These are phyloP conservation scores for Hylaeus anthracinus DNA, from an alignment of 1,140 invertebrate genomes.

Conservation along the genomic window DNA sequence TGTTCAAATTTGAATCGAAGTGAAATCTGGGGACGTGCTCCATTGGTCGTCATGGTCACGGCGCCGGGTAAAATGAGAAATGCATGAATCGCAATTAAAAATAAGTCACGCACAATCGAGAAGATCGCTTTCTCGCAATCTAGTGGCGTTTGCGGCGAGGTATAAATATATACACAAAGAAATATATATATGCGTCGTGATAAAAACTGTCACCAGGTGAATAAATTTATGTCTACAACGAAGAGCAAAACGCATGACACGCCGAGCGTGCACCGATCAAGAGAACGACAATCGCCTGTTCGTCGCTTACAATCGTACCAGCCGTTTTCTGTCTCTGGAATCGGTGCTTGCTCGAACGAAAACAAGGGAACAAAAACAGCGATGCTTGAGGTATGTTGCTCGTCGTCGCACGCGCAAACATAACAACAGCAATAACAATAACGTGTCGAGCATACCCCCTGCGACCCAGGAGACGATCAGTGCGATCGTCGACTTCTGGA, in stretches of 20 bases:
- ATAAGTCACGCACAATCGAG: slow-evolving; percentile 46
- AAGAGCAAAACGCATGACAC: slow-evolving; percentile 6
- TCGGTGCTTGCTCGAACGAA: slow-evolving; percentile 53
- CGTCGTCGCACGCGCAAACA: slow-evolving; percentile 42
- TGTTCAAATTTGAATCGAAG: background rate
- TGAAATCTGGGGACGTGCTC: background rate
- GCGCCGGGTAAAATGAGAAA: slow-evolving; percentile 2
- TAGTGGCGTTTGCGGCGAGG: slow-evolving; percentile 24
- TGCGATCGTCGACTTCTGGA: too few species aligned
- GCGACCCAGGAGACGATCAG: slow-evolving; percentile 27
- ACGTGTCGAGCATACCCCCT: slow-evolving; percentile 25
- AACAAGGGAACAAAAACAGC: background rate
- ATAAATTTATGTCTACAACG: slow-evolving; percentile 36
- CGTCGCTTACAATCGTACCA: background rate
- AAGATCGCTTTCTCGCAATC: slow-evolving; percentile 31
- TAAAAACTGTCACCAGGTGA: slow-evolving; percentile 44
- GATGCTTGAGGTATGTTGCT: slow-evolving; percentile 23
- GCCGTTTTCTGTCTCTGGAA: slow-evolving; percentile 31
- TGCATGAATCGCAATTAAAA: slow-evolving; percentile 34
- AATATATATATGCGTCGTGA: slow-evolving; percentile 40
- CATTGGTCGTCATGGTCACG: background rate
- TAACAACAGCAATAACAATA: slow-evolving; percentile 49
- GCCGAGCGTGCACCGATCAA: background rate
- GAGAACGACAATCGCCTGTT: background rate
- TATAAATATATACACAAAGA: slow-evolving; percentile 33